Percentiles rank a stretch among this genome's conserved stretches.
Conservation (phyloP, 2,888 invertebrate species). For the Dinocampus coccinellae region DNA sequence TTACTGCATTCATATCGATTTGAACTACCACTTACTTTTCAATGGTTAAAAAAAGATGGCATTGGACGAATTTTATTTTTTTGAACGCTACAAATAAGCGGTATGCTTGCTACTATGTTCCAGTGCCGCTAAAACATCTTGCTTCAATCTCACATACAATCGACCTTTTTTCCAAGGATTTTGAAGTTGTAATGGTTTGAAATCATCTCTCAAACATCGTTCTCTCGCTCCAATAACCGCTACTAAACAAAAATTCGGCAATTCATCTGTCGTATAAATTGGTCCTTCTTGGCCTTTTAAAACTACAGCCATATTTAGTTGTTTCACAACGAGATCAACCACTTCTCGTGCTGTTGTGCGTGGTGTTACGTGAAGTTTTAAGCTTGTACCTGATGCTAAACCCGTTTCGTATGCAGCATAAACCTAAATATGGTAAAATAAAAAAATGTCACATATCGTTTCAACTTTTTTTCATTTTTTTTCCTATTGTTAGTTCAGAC, state of each 20-base stretch:
- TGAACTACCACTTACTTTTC: background rate
- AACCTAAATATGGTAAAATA: conserved; percentile 75
- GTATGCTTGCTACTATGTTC: conserved; percentile 90
- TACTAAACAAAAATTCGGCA: conserved; percentile 92
- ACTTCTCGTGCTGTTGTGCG: conserved; percentile 95
- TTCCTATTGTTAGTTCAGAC: conserved; percentile 2
- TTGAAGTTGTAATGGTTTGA: conserved; percentile 91
- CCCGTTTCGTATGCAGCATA: conserved; percentile 98
- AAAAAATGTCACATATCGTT: conserved; percentile 33
- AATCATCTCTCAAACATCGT: conserved; percentile 93
- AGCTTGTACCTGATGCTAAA: conserved; percentile 90
- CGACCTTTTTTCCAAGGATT: conserved; percentile 97
- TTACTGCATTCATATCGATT: background rate
- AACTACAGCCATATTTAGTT: conserved; percentile 93
- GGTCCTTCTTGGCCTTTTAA: conserved; percentile 89
- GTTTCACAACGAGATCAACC: conserved; percentile 94
- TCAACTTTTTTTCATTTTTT: background rate
- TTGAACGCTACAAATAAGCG: conserved; percentile 70
- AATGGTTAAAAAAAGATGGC: background rate
- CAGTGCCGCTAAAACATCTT: conserved; percentile 88
- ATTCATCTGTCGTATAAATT: conserved; percentile 84
- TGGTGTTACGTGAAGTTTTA: conserved; percentile 93
- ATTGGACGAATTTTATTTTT: background rate
- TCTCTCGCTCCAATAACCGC: conserved; percentile 96
- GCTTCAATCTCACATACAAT: conserved; percentile 91